Base-by-base conservation (phyloP, 1,140 invertebrate genomes). In the Drosophila nasuta region DNA sequence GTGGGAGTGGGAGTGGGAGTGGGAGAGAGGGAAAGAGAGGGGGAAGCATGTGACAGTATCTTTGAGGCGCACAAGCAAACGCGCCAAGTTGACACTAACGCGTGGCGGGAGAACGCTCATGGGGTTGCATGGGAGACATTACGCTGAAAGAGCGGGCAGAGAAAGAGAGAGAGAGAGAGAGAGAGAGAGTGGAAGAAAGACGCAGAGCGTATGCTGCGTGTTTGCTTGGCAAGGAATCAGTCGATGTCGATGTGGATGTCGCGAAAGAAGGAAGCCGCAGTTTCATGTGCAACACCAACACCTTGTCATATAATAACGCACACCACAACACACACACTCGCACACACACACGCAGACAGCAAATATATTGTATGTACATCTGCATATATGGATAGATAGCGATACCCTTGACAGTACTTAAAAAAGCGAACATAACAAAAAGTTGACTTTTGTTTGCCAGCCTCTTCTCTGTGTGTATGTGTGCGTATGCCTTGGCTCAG, bases 331-430 rank as follows among this genome's bases (percentile, higher is more conserved):
- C 35, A 58, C 69, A 43, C 46, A 10, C 48, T 20, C 63, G 28
- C 15, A 52, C 30, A 35, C 7, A 38, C 30, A 10, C 13, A 57
- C 25, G 30, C 20, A 45, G 35, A 54, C 25, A 35, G 45, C n/a
- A 17, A 49, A n/a, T 41, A 43, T 60, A 33, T 35, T 13, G 35
- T 54, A 17, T 28, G 13, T 41, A 49, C 48, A 46, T 67, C 46
- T 59, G 60, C 71, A 70, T 56, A 35, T 70, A 81, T 67, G 73
- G 77, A 82, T 77, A 88, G 83, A 88, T 89, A 88, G 83, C 83
- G 85, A 89, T 88, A 88, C 83, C 85, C 83, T 83, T 88, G 83
- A 89, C 85, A 88, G 83, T 88, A 83, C 83, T 88, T 88, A 89
- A 88, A 88, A 82, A 82, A 52, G 20, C 70, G 70, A 77, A 74